Conservation (phyloP, 2,113 vertebrate species). For the Halichoeres trimaculatus region DNA sequence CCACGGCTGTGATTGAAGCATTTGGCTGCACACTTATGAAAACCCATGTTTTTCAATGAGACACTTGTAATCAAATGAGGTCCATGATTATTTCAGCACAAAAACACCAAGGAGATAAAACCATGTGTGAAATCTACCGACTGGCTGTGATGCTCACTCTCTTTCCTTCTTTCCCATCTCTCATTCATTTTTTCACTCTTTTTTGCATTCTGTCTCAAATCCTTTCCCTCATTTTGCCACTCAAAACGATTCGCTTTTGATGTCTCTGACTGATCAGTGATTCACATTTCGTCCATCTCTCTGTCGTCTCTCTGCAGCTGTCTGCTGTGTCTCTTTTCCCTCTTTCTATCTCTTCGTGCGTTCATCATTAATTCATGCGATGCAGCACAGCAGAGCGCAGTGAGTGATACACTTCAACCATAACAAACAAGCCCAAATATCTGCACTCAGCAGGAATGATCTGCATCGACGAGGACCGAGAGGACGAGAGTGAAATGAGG, state of each 20-base stretch:
- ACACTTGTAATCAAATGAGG: constrained; percentile 75
- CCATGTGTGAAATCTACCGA: constrained; percentile 50
- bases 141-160: constrained; percentile 26
- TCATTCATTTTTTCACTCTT: background rate
- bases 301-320: constrained; percentile 45
- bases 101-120: constrained; percentile 58
- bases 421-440: constrained; percentile 77
- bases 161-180: background rate
- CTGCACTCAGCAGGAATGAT: constrained; percentile 69
- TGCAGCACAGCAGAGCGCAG: constrained; percentile 66
- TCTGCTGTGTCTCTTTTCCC: constrained; percentile 37
- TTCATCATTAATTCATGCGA: constrained; percentile 81
- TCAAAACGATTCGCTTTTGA: constrained; percentile 45
- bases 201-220: constrained; percentile 20
- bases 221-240: constrained; percentile 40
- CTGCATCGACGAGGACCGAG: constrained; percentile 36
- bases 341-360: constrained; percentile 33
- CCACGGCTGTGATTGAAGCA: constrained; percentile 51
- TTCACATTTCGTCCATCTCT: constrained; percentile 54
- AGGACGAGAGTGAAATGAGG: constrained; percentile 6
- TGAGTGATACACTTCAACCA: constrained; percentile 81
- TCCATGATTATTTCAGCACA: constrained; percentile 66
- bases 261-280: constrained; percentile 50
- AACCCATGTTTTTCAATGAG: constrained; percentile 80
- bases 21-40: constrained; percentile 68